Base-by-base conservation (phyloP, 2,797 vertebrate species). In the Calcarius lapponicus region DNA sequence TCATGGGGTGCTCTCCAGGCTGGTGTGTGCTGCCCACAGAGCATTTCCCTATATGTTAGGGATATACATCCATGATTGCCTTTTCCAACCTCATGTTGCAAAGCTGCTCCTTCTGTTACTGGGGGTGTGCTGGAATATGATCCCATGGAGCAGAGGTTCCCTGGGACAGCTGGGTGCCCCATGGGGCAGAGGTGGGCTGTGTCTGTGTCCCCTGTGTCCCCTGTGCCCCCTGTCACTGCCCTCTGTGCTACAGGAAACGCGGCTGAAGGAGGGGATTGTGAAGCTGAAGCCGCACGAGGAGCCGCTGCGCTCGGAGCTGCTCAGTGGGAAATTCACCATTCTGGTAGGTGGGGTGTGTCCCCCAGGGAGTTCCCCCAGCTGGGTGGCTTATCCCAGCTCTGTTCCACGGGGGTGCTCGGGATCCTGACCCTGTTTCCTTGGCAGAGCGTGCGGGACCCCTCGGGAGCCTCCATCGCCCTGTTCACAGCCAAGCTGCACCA, bases 401-500 rank as follows among this genome's bases (percentile, higher is more conserved):
- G 4, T 31, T 42, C 48, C 0, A 0, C 0, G 0, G 8, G 8
- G 34, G 1, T 50, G 64, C 51, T 1, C 1, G 0, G 48, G 25
- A 78, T 2, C 53, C 66, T 86, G 73, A 94, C 25, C 16, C 13
- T 1, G 2, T 82, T 94, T 80, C 74, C 40, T 62, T 0, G 1
- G 25, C 97, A 99, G 99, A 99, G 98, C 29, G 98, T 98, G 17
- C 98, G 99, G 36, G 99, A 99, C 95, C 99, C 99, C 10, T 98
- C 99, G 0, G 99, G 99, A 67, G 99, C 99, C 54, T 99, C 99
- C 80, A 99, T 99, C 2, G 99, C 99, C 81, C 98, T 99, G 91
- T 99, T 99, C 97, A 99, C 99, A 0, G 99, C 99, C 92, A 99
- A 99, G 94, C 97, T 99, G 76, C 99, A 99, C 94, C 99, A 99